Evolutionary conservation across 2,113 vertebrate species (phyloP).

Genomic region (Alouatta palliata): DNA sequence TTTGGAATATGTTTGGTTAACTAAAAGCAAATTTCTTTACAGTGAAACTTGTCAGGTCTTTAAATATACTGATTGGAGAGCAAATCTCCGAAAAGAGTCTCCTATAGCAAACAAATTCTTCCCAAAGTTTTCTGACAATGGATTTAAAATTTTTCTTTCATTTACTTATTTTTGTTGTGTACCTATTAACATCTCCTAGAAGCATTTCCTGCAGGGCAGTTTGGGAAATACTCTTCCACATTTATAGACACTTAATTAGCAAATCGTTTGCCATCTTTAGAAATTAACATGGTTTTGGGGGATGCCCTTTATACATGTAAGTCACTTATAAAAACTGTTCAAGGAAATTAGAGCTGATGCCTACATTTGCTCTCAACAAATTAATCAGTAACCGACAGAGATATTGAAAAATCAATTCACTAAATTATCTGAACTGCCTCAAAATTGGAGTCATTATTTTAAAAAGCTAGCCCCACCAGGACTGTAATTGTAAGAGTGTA

Average conservation of each 20-base stretch:
- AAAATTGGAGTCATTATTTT: conserved; percentile 42
- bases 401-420: conserved; percentile 43
- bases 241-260: background rate
- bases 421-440: background rate
- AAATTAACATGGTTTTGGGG: background rate
- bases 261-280: conserved; percentile 13
- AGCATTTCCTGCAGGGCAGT: background rate
- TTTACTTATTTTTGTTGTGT: background rate
- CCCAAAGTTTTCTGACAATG: background rate
- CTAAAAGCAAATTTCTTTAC: background rate
- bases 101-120: conserved; percentile 6
- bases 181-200: background rate
- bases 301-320: background rate
- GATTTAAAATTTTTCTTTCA: background rate
- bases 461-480: conserved; percentile 14
- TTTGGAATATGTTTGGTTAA: background rate
- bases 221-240: background rate
- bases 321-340: background rate
- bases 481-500: background rate
- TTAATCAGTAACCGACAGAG: conserved; percentile 6
- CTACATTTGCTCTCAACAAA: background rate
- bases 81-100: background rate
- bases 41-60: background rate
- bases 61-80: background rate
- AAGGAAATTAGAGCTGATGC: background rate